phyloP scores from a whole-genome alignment of 1,140 invertebrate species.

The Drosophila trapezifrons region DNA sequence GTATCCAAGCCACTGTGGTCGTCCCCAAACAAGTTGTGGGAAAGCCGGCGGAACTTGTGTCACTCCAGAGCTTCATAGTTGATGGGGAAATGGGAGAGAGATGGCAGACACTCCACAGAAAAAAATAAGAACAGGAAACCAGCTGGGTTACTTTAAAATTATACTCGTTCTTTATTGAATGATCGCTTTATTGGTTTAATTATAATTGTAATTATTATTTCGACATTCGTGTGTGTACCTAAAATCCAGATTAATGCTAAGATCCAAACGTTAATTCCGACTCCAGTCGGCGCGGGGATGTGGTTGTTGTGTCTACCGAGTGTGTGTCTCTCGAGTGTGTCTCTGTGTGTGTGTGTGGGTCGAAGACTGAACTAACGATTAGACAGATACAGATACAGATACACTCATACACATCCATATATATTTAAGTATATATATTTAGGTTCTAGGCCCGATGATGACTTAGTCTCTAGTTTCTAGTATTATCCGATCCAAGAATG shows the following conservation, averaged over 20 bases:
- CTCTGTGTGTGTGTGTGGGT: constrained; percentile 10
- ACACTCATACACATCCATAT: constrained; percentile 43
- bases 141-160: constrained; percentile 60
- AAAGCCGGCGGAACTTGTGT: no score
- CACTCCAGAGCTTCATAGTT: no score
- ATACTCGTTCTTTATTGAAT: constrained; percentile 77
- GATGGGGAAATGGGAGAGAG: neutral
- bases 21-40: constrained; percentile 20
- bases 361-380: constrained; percentile 31
- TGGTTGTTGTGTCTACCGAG: no score
- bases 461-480: constrained; percentile 41
- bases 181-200: constrained; percentile 56
- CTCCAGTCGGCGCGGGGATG: constrained; percentile 3
- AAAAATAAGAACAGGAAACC: neutral
- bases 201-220: constrained; percentile 51
- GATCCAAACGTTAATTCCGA: constrained; percentile 42
- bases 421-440: constrained; percentile 13
- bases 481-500: constrained; percentile 40
- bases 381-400: constrained; percentile 32
- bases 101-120: neutral
- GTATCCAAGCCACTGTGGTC: neutral
- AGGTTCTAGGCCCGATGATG: constrained; percentile 16
- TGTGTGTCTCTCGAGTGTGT: constrained; percentile 4
- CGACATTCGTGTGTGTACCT: constrained; percentile 50
- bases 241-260: constrained; percentile 47